These are phyloP conservation scores for Sander lucioperca DNA, from an alignment of 2,113 vertebrate species.

Conservation along the genomic window DNA sequence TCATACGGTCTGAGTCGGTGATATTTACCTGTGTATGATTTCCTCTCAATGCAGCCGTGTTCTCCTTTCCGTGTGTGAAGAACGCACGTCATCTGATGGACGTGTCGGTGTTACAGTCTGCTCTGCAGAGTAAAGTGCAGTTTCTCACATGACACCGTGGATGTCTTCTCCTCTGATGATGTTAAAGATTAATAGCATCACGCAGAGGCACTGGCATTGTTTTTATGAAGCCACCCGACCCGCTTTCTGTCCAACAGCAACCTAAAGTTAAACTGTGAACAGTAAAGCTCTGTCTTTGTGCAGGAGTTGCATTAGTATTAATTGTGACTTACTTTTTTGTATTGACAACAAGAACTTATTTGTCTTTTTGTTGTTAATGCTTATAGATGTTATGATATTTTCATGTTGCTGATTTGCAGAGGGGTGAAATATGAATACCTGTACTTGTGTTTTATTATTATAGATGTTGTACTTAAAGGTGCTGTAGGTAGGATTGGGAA, in stretches of 20 bases:
- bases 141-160: constrained; percentile 79
- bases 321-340: too few species aligned
- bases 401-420: background rate
- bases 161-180: constrained; percentile 57
- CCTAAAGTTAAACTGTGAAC: background rate
- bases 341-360: background rate
- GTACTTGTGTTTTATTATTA: too few species aligned
- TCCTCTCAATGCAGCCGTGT: background rate
- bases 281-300: background rate
- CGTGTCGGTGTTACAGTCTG: constrained; percentile 11
- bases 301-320: background rate
- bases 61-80: background rate
- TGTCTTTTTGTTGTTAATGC: background rate
- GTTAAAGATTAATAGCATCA: constrained; percentile 85
- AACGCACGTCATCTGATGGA: constrained; percentile 13
- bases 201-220: background rate
- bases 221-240: background rate
- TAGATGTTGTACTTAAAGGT: too few species aligned
- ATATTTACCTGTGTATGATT: constrained; percentile 24
- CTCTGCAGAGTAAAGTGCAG: constrained; percentile 79
- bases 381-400: background rate
- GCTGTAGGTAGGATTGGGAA: too few species aligned
- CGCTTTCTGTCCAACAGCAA: background rate
- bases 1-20: background rate
- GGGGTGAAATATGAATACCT: background rate